Evolutionary conservation across 92 coral and sea anemone species (phyloP), one percentile per base, ranked within the genome.

Genomic region (Desmophyllum pertusum): DNA sequence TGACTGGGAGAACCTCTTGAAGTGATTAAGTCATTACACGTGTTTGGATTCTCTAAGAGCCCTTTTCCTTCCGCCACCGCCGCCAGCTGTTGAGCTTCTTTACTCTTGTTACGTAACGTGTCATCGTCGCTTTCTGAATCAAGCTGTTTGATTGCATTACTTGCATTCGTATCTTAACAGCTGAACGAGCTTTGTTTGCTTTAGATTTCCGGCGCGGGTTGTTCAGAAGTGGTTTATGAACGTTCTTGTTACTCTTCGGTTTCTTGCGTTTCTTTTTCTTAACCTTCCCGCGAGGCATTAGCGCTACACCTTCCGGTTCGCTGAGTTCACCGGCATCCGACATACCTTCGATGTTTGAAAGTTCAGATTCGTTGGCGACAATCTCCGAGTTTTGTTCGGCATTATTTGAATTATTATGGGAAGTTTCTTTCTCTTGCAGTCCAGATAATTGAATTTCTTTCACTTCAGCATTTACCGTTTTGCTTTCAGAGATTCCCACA

Each of bases 261-360:
- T 89, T 94, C 68, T 91, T 94, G 31, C 89, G 86, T 63, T 85
- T 94, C 86, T 93, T 92, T 70, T 91, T 83, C 90, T 87, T 94
- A 7, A 92, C 85, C 77, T 92, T 94, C 15, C 87, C 84, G 51
- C 91, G 93, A 48, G 79, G 87, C 10, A 87, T 61, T 23, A 89
- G 73, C 38, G 88, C 50, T 40, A 29, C 85, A 36, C 81, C 75
- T 50, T 94, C 98, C 10, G 93, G 70, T 59, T 95, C 95, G 62
- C 93, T 93, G 45, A 93, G 75, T 85, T 91, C 97, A 50, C 94
- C 97, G 14, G 97, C 95, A 80, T 90, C 97, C 17, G 98, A 93
- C 94, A 90, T 93, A 42, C 97, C 97, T 73, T 95, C 95, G 45
- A 89, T 87, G 51, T 93, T 89, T 15, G 98, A 94, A 13, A 91